Conservation (phyloP, 2,113 vertebrate genomes). For the Tachuris rubrigastra region DNA sequence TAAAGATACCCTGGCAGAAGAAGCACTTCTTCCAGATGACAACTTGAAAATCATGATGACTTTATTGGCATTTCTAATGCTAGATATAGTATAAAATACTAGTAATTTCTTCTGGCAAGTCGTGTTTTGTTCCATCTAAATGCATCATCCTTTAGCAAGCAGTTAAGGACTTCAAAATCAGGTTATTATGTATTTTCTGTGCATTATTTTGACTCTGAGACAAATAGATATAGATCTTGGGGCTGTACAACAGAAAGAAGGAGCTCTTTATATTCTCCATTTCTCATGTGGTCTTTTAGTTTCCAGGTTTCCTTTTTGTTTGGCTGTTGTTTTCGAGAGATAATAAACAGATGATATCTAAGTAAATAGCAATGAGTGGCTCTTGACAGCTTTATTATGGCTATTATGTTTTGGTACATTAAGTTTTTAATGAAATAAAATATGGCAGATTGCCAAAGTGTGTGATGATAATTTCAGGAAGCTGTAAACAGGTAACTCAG, state of each 20-base stretch:
- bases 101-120: not conserved
- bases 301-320: not conserved
- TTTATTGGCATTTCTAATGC: not conserved
- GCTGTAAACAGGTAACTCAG: constrained; percentile 56
- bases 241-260: not conserved
- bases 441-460: constrained; percentile 59
- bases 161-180: not conserved
- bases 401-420: constrained; percentile 46
- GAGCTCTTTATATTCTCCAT: not conserved
- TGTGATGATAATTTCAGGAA: constrained; percentile 60
- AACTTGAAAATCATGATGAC: not conserved
- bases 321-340: not conserved
- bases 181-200: not conserved
- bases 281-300: not conserved
- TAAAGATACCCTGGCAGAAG: not conserved
- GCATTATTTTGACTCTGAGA: not conserved
- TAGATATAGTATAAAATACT: not conserved
- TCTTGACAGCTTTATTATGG: constrained; percentile 59
- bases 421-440: constrained; percentile 62
- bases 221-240: not conserved
- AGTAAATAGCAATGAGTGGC: constrained; percentile 14
- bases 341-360: constrained; percentile 29
- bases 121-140: not conserved
- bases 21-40: not conserved
- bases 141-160: not conserved